Base-by-base conservation (phyloP, 1,140 invertebrate species). In the Diorhabda elongata region DNA sequence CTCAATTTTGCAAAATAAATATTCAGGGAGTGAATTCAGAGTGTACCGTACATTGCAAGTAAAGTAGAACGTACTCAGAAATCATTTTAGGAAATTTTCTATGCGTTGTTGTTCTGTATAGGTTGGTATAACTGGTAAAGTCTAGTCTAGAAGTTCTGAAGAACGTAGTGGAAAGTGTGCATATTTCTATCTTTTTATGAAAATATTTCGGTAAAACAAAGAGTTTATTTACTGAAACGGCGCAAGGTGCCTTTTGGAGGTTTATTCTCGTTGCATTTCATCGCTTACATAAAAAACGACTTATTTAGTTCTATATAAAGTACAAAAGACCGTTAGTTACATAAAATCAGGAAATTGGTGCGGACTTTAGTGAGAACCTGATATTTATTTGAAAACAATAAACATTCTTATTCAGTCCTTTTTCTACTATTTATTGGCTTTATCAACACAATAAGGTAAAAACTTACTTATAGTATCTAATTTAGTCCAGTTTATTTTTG, bases 261-360 rank as follows among this genome's bases (percentile, higher is more conserved):
- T 67, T 42, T 58, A 11, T 5, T 4, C 7, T 8, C 60, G 0
- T 8, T 60, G 44, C 47, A 45, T 9, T 57, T 65, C 56, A 43
- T 65, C 64, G 41, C 6, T 5, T 65, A 45, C 5, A 67, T 26
- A 11, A 42, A 59, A 67, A 45, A 60, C 26, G 44, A 41, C 57
- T 42, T 44, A n/a, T 52, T 65, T 45, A 26, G 65, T n/a, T 44
- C 57, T 43, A 59, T 42, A 67, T 67, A 58, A 44, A 61, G 57
- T 58, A 67, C 57, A 59, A 67, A 67, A 60, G 65, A 67, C 65
- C 65, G 65, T 67, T 67, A 67, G 65, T 67, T 67, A 67, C 58
- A 67, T 67, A 67, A 67, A 67, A 67, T 67, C 65, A 67, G 57
- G 58, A 67, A 52, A 61, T 47, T 67, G 58, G 65, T 67, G 57